A percentile compares a stretch with the other conserved stretches of the same genome.
Evolutionary conservation across 2,113 vertebrate species (phyloP).

Genomic region (Proterorhinus semilunaris): DNA sequence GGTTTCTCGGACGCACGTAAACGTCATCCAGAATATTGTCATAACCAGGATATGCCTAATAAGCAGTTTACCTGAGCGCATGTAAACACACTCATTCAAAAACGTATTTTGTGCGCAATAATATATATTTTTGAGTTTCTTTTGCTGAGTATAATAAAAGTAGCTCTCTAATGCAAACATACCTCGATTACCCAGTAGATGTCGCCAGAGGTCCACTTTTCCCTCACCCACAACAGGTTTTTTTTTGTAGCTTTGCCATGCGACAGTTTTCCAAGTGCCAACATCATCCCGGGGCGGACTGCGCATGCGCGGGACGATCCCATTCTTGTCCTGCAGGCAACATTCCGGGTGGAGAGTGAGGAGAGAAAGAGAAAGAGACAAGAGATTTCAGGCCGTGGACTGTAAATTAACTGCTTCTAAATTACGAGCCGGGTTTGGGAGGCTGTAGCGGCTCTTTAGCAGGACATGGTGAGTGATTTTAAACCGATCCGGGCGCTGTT

Average conservation of each 20-base stretch:
- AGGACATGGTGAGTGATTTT: constrained; percentile 53
- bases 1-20: too few relatives aligned
- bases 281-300: constrained; percentile 58
- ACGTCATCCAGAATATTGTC: too few relatives aligned
- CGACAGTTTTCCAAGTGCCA: constrained; percentile 68
- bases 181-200: constrained; percentile 26
- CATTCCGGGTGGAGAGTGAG: constrained; percentile 67
- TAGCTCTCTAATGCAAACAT: background rate
- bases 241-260: constrained; percentile 49
- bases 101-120: too few relatives aligned
- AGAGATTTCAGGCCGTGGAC: constrained; percentile 38
- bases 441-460: background rate
- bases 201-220: constrained; percentile 21
- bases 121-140: background rate
- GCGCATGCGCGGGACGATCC: constrained; percentile 65
- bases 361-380: constrained; percentile 44
- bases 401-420: background rate
- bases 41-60: too few relatives aligned
- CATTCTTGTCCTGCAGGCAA: constrained; percentile 73
- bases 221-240: background rate
- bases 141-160: too few relatives aligned
- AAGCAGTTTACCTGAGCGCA: too few relatives aligned
- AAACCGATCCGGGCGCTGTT: background rate
- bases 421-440: background rate
- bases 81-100: too few relatives aligned